Evolutionary conservation across 2,888 invertebrate species (phyloP), one percentile per base, ranked within the genome.

Genomic region (Leucania comma): DNA sequence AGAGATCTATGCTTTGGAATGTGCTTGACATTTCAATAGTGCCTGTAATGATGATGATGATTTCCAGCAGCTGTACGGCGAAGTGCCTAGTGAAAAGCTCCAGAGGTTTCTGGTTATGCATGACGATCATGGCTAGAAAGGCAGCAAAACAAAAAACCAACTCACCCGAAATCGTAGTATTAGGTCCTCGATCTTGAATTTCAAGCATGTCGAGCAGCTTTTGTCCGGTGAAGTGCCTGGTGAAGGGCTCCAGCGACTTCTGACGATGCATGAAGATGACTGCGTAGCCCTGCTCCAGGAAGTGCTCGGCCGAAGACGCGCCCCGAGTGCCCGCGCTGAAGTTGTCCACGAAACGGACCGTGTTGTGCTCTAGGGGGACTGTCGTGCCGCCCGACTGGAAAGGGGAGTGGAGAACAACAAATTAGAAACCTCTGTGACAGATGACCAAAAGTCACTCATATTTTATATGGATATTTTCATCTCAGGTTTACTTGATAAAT

Each of bases 271-370:
- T 97, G 95, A 99, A 99, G 89, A 99, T 98, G 65, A 99, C 99
- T 51, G 98, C 98, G 93, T 99, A 99, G 4, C 94, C 95, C 51
- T 95, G 94, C 82, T 98, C 97, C 53, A 99, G 96, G 94, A 99
- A 99, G 92, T 99, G 98, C 96, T 99, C 99, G 0, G 99, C 98
- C 0, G 99, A 99, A 0, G 98, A 97, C 0, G 99, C 97, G 29
- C 99, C 99, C 81, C 99, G 97, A 0, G 98, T 99, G 58, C 99
- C 99, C 24, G 99, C 98, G 92, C 99, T 99, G 94, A 99, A 99
- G 96, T 99, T 99, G 93, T 99, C 99, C 68, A 99, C 99, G 94
- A 98, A 99, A 63, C 99, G 97, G 1, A 99, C 99, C 0, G 99
- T 99, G 91, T 99, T 98, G 92, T 99, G 98, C 91, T 99, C 99